phyloP scores from a whole-genome alignment of 2,797 vertebrate genomes.

The Rhabdomys pumilio region DNA sequence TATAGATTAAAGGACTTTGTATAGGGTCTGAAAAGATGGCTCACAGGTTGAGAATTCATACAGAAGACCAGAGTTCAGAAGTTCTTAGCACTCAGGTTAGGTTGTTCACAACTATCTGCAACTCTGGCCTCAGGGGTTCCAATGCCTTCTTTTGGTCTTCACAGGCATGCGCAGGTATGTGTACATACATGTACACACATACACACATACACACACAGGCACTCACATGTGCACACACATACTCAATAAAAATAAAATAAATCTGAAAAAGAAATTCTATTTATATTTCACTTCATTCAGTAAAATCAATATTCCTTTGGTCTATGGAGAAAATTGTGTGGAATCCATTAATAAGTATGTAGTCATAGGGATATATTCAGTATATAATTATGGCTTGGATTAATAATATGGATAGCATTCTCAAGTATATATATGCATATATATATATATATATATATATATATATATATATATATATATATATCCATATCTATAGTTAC shows the following conservation, averaged over 20 bases:
- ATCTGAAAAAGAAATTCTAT: not conserved
- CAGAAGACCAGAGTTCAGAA: not conserved
- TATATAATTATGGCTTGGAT: not conserved
- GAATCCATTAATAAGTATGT: not conserved
- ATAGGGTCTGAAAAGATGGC: not conserved
- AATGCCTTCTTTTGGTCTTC: not conserved
- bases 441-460: not conserved
- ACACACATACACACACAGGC: no score
- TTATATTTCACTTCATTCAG: slow-evolving; percentile 39
- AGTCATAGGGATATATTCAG: not conserved
- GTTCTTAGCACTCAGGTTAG: not conserved
- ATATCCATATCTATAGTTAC: not conserved
- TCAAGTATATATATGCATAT: not conserved
- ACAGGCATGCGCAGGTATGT: not conserved
- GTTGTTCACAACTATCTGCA: not conserved
- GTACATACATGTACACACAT: no score
- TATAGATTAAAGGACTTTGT: not conserved
- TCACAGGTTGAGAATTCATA: not conserved
- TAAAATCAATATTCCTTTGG: slow-evolving; percentile 11
- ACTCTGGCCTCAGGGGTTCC: not conserved
- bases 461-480: not conserved
- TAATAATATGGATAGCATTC: not conserved
- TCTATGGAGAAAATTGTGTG: not conserved
- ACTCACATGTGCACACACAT: not conserved
- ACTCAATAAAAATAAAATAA: not conserved